Evolutionary conservation across 2,888 invertebrate genomes (phyloP).

Genomic region (Eupithecia dodoneata): DNA sequence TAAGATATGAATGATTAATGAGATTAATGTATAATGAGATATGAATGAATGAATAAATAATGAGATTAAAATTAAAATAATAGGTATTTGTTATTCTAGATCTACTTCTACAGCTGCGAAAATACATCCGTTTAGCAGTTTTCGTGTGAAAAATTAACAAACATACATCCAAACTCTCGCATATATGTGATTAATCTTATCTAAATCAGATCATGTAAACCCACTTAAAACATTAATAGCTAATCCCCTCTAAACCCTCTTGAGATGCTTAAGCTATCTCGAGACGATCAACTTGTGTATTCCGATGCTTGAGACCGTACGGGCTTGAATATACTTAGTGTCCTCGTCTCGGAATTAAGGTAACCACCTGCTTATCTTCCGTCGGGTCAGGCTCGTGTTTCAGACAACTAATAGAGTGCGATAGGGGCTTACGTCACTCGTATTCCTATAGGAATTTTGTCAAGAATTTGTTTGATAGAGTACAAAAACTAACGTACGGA

Average conservation of each 20-base stretch:
- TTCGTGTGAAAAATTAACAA: not conserved
- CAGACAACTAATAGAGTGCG: not conserved
- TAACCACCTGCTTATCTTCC: not conserved
- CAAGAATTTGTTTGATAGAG: not conserved
- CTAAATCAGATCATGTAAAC: not conserved
- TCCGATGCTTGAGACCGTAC: constrained; percentile 14
- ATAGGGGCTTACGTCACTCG: not conserved
- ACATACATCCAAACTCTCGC: not conserved
- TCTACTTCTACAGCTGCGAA: not conserved
- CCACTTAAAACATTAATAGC: constrained; percentile 4
- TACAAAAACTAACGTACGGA: not conserved
- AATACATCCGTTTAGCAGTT: not conserved
- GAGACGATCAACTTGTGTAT: constrained; percentile 11
- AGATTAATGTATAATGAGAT: no score
- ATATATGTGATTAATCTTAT: not conserved
- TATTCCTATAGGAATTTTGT: not conserved
- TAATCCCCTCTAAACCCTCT: constrained; percentile 9
- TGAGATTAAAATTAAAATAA: no score
- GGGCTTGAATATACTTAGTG: constrained; percentile 9
- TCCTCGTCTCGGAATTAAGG: constrained; percentile 8
- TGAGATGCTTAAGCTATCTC: constrained; percentile 17
- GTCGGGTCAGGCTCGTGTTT: constrained; percentile 1
- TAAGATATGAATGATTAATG: no score
- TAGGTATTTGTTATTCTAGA: no score
- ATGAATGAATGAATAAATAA: no score